Percentiles rank a stretch among this genome's conserved stretches.
phyloP scores from a whole-genome alignment of 2,888 invertebrate genomes.

The Plagodis dolabraria region DNA sequence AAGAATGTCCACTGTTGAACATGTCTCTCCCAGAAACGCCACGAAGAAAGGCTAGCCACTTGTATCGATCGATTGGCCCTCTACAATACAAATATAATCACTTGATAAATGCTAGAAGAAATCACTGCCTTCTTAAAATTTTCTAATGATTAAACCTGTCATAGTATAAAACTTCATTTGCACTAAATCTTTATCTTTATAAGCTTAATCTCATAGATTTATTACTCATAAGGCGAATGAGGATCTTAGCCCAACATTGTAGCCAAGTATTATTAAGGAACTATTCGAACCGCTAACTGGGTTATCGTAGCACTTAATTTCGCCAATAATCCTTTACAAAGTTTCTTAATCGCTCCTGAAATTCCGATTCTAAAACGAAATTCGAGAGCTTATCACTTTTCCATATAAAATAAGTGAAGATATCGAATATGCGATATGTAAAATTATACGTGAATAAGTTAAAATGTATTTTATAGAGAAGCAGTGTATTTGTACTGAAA shows the following conservation, averaged over 20 bases:
- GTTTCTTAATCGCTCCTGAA: conserved; percentile 17
- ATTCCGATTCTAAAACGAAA: conserved; percentile 27
- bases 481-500: not conserved
- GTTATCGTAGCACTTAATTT: conserved; percentile 37
- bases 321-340: conserved; percentile 34
- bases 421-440: not conserved
- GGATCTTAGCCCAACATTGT: conserved; percentile 9
- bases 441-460: not conserved
- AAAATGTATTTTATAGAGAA: not conserved
- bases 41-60: too few relatives aligned
- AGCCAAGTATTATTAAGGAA: conserved; percentile 18
- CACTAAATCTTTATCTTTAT: too few relatives aligned
- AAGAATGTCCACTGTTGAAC: too few relatives aligned
- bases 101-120: too few relatives aligned
- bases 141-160: too few relatives aligned
- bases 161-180: too few relatives aligned
- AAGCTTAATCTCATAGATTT: too few relatives aligned
- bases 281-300: conserved; percentile 31
- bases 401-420: not conserved
- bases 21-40: too few relatives aligned
- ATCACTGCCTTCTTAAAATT: too few relatives aligned
- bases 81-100: too few relatives aligned
- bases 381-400: conserved; percentile 27
- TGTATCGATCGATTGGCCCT: too few relatives aligned
- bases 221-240: conserved; percentile 1